phyloP scores from a whole-genome alignment of 2,113 vertebrate genomes.

The Erythrolamprus reginae region DNA sequence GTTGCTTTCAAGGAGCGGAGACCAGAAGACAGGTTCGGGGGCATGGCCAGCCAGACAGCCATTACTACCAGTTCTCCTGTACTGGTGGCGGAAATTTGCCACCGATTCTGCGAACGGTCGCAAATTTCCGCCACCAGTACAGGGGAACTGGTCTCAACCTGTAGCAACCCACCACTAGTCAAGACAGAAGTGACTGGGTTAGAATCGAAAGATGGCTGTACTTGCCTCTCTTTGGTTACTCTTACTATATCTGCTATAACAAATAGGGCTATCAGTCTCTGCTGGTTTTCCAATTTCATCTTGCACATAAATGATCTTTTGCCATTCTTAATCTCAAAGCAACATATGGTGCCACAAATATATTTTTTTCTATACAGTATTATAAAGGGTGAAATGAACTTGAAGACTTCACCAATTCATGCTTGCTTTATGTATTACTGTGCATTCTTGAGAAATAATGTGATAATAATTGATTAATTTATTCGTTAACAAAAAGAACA shows the following conservation, averaged over 20 bases:
- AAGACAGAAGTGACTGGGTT: neutral
- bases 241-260: neutral
- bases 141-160: no score
- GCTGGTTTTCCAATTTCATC: neutral
- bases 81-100: no score
- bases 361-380: neutral
- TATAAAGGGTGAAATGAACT: neutral
- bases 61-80: no score
- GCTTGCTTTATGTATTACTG: neutral
- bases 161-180: neutral
- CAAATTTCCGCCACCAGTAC: no score
- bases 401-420: neutral
- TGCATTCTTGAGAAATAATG: neutral
- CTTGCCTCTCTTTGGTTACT: neutral
- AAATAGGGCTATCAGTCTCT: neutral
- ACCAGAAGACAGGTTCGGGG: no score
- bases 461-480: constrained; percentile 3
- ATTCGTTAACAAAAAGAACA: neutral
- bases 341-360: neutral
- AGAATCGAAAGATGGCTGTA: neutral
- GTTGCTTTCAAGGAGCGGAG: no score
- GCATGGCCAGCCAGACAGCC: no score
- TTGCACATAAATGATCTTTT: neutral
- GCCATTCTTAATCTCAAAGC: neutral
- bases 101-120: no score